These are phyloP conservation scores for Leptatherina wallacei DNA, from an alignment of 2,797 vertebrate species.

Conservation along the genomic window DNA sequence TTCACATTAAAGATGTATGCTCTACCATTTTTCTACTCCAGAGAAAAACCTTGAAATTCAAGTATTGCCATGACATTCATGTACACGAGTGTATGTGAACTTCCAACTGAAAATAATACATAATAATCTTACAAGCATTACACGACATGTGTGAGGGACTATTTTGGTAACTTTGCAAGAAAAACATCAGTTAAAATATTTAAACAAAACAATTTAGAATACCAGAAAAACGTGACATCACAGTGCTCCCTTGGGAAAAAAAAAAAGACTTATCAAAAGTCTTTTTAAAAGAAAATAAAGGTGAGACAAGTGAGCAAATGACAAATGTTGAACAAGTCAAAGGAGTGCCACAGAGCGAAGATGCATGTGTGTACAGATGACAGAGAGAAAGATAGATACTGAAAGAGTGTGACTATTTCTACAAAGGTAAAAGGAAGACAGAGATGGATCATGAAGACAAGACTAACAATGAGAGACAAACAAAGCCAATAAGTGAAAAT, in stretches of 20 bases:
- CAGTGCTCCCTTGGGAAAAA: neutral
- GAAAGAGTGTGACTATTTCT: slow-evolving; percentile 61
- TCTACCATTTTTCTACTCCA: too few species aligned
- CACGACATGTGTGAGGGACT: neutral
- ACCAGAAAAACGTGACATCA: neutral
- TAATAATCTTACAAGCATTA: neutral
- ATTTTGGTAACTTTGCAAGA: neutral
- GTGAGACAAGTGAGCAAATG: slow-evolving; percentile 64
- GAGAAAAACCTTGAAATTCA: neutral
- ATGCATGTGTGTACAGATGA: slow-evolving; percentile 68
- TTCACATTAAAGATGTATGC: too few species aligned
- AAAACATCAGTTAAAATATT: slow-evolving; percentile 4
- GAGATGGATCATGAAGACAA: slow-evolving; percentile 33
- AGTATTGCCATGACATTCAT: neutral
- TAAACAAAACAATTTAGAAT: slow-evolving; percentile 3
- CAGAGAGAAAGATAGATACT: slow-evolving; percentile 72
- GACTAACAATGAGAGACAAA: slow-evolving; percentile 24
- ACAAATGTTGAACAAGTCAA: slow-evolving; percentile 42
- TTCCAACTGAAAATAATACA: neutral
- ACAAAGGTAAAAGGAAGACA: slow-evolving; percentile 39
- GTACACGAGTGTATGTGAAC: neutral
- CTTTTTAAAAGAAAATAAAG: slow-evolving; percentile 30
- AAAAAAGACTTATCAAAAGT: slow-evolving; percentile 22
- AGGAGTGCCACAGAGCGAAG: slow-evolving; percentile 60
- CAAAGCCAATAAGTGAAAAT: slow-evolving; percentile 4